These are phyloP conservation scores for Zaprionus kolodkinae DNA, from an alignment of 1,140 invertebrate species.

Conservation along the genomic window DNA sequence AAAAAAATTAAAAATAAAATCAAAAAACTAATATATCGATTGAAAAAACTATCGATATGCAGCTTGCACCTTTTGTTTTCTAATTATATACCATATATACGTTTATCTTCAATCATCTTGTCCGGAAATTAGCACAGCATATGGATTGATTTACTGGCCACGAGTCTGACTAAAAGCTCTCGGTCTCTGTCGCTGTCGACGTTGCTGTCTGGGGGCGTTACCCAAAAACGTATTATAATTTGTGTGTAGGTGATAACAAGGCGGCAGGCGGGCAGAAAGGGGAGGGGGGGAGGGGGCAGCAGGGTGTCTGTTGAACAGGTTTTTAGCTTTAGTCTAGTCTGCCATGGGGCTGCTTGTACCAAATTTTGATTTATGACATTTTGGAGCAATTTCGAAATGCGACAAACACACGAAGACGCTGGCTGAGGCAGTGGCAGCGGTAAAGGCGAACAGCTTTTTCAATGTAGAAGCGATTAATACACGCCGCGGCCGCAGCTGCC, in stretches of 20 bases:
- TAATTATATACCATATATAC: not conserved
- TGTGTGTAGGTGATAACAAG: constrained; percentile 74
- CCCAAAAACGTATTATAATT: constrained; percentile 36
- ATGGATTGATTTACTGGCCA: constrained; percentile 63
- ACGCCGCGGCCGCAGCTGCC: constrained; percentile 76
- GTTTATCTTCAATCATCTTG: constrained; percentile 12
- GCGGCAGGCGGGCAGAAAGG: constrained; percentile 49
- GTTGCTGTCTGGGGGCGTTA: constrained; percentile 54
- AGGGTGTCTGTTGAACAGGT: constrained; percentile 19
- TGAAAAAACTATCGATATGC: not conserved
- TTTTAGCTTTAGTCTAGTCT: constrained; percentile 29
- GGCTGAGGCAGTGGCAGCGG: not conserved
- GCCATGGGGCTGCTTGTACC: constrained; percentile 30
- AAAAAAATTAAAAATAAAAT: not conserved
- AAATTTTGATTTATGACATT: constrained; percentile 76
- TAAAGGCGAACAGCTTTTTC: constrained; percentile 62
- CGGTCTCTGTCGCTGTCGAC: too few relatives aligned
- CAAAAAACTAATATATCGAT: not conserved
- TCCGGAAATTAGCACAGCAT: constrained; percentile 56
- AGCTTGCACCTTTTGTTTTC: not conserved
- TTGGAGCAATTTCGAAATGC: constrained; percentile 76
- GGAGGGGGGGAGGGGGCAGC: not conserved
- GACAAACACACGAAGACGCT: constrained; percentile 61
- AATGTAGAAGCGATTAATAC: constrained; percentile 76
- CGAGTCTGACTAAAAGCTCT: constrained; percentile 41